Evolutionary conservation across 2,113 vertebrate species (phyloP), one percentile per base, ranked within the genome.

Genomic region (Oryzias melastigma): DNA sequence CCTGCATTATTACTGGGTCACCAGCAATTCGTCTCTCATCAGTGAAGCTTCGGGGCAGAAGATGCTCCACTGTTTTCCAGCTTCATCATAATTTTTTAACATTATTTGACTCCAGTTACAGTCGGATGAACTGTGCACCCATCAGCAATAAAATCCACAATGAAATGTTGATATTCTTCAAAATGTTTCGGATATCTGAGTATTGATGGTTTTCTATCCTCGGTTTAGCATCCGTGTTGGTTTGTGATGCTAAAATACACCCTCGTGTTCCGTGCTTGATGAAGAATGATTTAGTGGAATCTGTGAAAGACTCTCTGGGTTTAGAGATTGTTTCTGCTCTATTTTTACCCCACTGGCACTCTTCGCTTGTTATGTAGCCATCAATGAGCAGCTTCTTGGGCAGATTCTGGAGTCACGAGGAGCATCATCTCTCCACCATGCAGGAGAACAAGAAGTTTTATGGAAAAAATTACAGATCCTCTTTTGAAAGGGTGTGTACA

Each of bases 11-110:
- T 40, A 68, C 62, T 48, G 46, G 56, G 57, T 75, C 77, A 72
- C 53, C 76, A 58, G 47, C 14, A 59, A 49, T 67, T 65, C 70
- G 65, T 76, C 48, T 53, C 64, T 75, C 61, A 73, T 68, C 62
- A 72, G 43, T 41, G 61, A 64, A 29, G 72, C 81, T 82, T 51
- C 64, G 46, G 82, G 75, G 67, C 47, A 44, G 12, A 60, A 62
- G 63, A 74, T 74, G 76, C 59, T 78, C 78, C 63, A 81, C 52
- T 77, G 77, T 65, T 47, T 49, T 40, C 69, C 24, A 22, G 18
- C 58, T 52, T 61, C 65, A 61, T 84, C 56, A 65, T 71, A 58
- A 67, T 47, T 19, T 44, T 27, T 12, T 10, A 12, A n/a, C 51
- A 22, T 50, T 35, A 35, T 35, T 35, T 35, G 35, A 35, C 35